Evolutionary conservation across 1,140 invertebrate species (phyloP), one percentile per base, ranked within the genome.

Genomic region (Hyphantria cunea): DNA sequence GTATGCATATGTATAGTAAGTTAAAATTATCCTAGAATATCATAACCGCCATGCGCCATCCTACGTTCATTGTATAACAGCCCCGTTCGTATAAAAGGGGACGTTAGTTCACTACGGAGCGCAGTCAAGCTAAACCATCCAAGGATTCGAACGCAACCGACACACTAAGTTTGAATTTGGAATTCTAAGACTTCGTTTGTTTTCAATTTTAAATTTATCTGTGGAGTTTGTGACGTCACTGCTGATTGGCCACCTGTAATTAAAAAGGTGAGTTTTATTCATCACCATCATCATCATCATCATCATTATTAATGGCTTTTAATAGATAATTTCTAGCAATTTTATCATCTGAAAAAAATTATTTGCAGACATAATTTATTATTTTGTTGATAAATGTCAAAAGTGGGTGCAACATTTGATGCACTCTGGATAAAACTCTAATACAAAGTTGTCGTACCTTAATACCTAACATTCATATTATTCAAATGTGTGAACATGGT

Each of bases 41-140:
- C 13, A 47, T 47, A 9, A 56, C 12, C 10, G 14, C 10, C 33
- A 47, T 33, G 10, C 13, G 17, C 12, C 33, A 49, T 25, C 33
- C 45, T 58, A 39, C 55, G 55, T 13, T 13, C 45, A 58, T 37
- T 58, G 55, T 58, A 49, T 25, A 48, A 58, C 45, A 49, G 33
- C 55, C 55, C 33, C 11, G 45, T 37, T 37, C 33, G 48, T 58
- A 58, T 58, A 58, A 49, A 58, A 56, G 44, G 53, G 44, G 44
- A 25, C n/a, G 34, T 6, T 10, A 11, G 10, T n/a, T 6, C 9
- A n/a, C 34, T 9, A 33, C 34, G 55, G 33, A 58, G 10, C 55
- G 33, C n/a, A 58, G 55, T 58, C 55, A 58, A 58, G 45, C 32
- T 32, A 37, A 48, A 48, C 32, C 55, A 15, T 25, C 55, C 33